phyloP scores from a whole-genome alignment of 2,888 invertebrate genomes.

The Tigriopus californicus region DNA sequence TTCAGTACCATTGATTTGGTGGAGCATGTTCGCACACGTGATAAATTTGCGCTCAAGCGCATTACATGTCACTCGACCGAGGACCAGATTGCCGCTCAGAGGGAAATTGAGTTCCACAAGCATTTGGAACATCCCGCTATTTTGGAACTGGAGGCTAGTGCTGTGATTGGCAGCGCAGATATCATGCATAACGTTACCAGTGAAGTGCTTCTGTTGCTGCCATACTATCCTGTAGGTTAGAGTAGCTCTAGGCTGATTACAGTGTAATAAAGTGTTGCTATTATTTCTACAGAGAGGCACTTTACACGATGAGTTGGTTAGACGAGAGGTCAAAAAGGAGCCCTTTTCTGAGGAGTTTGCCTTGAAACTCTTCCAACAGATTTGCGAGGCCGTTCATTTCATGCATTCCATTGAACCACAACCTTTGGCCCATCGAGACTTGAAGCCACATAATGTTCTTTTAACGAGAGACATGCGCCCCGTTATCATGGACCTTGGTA shows the following conservation, averaged over 20 bases:
- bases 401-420: slow-evolving; percentile 45
- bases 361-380: slow-evolving; percentile 45
- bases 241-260: background rate
- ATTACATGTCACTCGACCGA: slow-evolving; percentile 58
- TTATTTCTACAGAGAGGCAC: slow-evolving; percentile 42
- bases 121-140: slow-evolving; percentile 50
- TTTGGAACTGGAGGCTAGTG: slow-evolving; percentile 40
- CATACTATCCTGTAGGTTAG: slow-evolving; percentile 43
- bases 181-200: slow-evolving; percentile 37
- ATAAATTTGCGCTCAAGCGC: slow-evolving; percentile 53
- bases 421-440: slow-evolving; percentile 58
- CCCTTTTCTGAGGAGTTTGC: slow-evolving; percentile 44
- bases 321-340: slow-evolving; percentile 37
- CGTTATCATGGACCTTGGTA: slow-evolving; percentile 62
- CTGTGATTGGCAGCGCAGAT: slow-evolving; percentile 19
- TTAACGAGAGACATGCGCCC: slow-evolving; percentile 48
- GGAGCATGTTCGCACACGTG: slow-evolving; percentile 43
- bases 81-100: slow-evolving; percentile 47
- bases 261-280: background rate
- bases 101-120: slow-evolving; percentile 53
- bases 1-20: slow-evolving; percentile 60
- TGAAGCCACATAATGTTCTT: slow-evolving; percentile 69
- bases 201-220: slow-evolving; percentile 50
- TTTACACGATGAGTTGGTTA: slow-evolving; percentile 45
- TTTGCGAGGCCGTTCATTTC: slow-evolving; percentile 52